These are phyloP conservation scores for Holothuria scabra DNA, from an alignment of 53 echinoderm and acorn worm species.

Conservation along the genomic window DNA sequence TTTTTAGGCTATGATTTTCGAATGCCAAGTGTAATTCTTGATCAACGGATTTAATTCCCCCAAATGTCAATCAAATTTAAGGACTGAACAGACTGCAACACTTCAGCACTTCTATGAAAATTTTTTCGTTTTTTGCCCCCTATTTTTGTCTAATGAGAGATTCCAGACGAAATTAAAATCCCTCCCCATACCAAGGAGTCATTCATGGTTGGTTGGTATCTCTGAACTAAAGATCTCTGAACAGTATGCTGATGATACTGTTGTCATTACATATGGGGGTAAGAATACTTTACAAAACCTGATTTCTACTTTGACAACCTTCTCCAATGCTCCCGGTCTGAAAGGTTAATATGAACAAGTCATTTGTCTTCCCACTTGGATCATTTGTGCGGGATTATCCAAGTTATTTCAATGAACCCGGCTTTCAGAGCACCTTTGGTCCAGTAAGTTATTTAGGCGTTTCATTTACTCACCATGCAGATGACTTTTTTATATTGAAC, in stretches of 20 bases:
- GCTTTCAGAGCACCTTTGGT: not conserved
- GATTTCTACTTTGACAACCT: not conserved
- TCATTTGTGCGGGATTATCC: not conserved
- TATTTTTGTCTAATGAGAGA: too few species aligned
- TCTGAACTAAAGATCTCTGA: not conserved
- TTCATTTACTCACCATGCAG: not conserved
- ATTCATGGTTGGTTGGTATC: too few species aligned
- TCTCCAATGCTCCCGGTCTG: not conserved
- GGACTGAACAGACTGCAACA: too few species aligned
- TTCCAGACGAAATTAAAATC: too few species aligned
- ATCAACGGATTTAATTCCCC: too few species aligned
- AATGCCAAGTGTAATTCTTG: too few species aligned
- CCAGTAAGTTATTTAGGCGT: too few species aligned
- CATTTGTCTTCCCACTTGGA: not conserved
- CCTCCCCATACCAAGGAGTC: too few species aligned
- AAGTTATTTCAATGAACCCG: not conserved
- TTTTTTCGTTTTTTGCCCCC: too few species aligned
- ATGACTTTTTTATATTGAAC: not conserved
- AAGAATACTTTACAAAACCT: not conserved
- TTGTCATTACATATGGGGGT: not conserved
- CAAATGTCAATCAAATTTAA: too few species aligned
- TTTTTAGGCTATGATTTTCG: too few species aligned
- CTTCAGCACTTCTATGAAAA: too few species aligned
- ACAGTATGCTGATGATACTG: conserved; percentile 22
- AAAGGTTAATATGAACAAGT: not conserved